phyloP scores from a whole-genome alignment of 2,888 invertebrate genomes.

The Lasioglossum malachurum region DNA sequence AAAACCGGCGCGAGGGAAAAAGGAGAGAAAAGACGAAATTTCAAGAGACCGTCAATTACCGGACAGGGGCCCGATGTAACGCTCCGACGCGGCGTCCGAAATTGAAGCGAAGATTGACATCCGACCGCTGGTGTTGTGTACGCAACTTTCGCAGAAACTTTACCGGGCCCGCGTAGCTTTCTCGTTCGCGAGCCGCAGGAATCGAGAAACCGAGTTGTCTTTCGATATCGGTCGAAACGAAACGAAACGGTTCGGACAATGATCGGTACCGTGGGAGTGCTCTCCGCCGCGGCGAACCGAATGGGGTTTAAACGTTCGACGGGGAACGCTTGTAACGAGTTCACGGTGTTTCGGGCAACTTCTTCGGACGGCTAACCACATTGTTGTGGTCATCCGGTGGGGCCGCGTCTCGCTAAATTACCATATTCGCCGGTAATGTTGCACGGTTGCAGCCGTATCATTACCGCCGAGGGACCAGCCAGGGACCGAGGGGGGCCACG shows the following conservation, averaged over 20 bases:
- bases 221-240: not conserved
- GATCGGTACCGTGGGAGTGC: conserved; percentile 5
- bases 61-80: not conserved
- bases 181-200: not conserved
- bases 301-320: conserved; percentile 3
- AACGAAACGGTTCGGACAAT: not conserved
- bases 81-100: not conserved
- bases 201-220: not conserved
- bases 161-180: not conserved
- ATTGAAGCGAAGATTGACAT: conserved; percentile 10
- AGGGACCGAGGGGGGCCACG: conserved; percentile 8
- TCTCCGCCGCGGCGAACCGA: not conserved
- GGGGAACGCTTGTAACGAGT: conserved; percentile 31
- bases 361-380: conserved; percentile 64
- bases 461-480: conserved; percentile 36
- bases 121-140: not conserved
- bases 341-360: conserved; percentile 56
- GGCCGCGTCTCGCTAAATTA: conserved; percentile 68
- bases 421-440: conserved; percentile 69
- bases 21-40: conserved; percentile 14
- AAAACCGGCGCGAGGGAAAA: not conserved
- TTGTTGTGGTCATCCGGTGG: conserved; percentile 65
- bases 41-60: conserved; percentile 1
- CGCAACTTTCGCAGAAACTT: conserved; percentile 1
- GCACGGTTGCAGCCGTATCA: conserved; percentile 64